phyloP scores from a whole-genome alignment of 2,113 vertebrate genomes.

The Aythya baeri region DNA sequence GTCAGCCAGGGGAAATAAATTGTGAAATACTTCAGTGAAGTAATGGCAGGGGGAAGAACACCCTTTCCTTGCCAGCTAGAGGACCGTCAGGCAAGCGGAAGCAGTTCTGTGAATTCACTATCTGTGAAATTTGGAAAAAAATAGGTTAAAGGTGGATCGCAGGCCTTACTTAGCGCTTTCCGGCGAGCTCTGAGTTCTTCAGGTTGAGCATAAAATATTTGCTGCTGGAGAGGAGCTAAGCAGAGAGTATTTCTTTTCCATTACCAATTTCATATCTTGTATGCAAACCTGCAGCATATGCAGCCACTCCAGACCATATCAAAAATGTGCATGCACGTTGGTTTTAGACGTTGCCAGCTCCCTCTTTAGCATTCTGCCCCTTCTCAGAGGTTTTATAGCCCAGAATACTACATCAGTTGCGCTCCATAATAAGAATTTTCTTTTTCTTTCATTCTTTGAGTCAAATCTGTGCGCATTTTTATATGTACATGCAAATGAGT shows the following conservation, averaged over 20 bases:
- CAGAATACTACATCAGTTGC: not conserved
- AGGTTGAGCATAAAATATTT: not conserved
- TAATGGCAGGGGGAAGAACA: not conserved
- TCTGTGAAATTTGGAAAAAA: not conserved
- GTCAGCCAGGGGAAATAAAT: not conserved
- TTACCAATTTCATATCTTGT: not conserved
- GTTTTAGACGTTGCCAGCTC: not conserved
- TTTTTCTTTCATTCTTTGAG: not conserved
- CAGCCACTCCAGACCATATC: not conserved
- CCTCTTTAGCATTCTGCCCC: not conserved
- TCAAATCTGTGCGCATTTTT: not conserved
- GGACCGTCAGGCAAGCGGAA: not conserved
- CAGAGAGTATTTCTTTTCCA: not conserved
- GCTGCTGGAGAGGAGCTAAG: not conserved
- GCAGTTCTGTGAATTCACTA: not conserved
- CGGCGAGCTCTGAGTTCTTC: not conserved
- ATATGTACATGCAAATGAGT: not conserved
- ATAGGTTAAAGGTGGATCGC: not conserved
- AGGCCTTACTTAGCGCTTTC: not conserved
- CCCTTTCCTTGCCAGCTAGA: not conserved
- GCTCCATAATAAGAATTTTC: not conserved
- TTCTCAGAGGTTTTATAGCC: not conserved
- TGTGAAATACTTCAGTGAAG: not conserved
- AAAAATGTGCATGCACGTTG: rapidly evolving
- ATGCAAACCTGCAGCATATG: not conserved